A percentile compares a stretch with the other conserved stretches of the same genome.
These are phyloP conservation scores for Castor canadensis DNA, from an alignment of 2,113 vertebrate genomes.

Conservation along the genomic window DNA sequence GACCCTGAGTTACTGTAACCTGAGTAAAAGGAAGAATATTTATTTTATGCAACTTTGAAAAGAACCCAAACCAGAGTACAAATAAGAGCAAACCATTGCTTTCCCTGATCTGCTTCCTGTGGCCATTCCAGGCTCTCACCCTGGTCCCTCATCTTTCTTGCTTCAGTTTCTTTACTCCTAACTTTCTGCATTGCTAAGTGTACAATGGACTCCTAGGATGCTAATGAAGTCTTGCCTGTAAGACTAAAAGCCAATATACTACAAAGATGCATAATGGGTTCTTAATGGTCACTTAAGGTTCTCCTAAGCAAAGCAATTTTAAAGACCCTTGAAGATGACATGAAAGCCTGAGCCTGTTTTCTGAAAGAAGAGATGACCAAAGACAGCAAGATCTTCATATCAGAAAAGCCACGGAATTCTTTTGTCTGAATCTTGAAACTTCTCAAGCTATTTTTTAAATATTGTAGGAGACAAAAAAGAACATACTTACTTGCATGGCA, in stretches of 20 bases:
- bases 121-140: background rate
- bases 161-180: background rate
- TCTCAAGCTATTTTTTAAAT: background rate
- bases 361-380: background rate
- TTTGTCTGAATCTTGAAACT: background rate
- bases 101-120: background rate
- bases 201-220: background rate
- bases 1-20: background rate
- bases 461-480: slow-evolving; percentile 15
- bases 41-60: background rate
- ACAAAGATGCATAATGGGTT: background rate
- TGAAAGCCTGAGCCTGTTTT: background rate
- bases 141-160: no score
- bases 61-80: background rate
- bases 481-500: slow-evolving; percentile 92
- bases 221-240: background rate
- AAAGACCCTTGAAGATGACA: background rate
- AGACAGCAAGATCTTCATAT: background rate
- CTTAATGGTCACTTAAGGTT: background rate
- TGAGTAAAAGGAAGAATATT: background rate
- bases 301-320: slow-evolving; percentile 16
- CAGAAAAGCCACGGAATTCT: background rate
- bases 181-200: background rate
- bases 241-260: background rate
- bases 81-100: background rate